Base-by-base conservation (phyloP, 1,140 invertebrate genomes). In the Helicoverpa zea region DNA sequence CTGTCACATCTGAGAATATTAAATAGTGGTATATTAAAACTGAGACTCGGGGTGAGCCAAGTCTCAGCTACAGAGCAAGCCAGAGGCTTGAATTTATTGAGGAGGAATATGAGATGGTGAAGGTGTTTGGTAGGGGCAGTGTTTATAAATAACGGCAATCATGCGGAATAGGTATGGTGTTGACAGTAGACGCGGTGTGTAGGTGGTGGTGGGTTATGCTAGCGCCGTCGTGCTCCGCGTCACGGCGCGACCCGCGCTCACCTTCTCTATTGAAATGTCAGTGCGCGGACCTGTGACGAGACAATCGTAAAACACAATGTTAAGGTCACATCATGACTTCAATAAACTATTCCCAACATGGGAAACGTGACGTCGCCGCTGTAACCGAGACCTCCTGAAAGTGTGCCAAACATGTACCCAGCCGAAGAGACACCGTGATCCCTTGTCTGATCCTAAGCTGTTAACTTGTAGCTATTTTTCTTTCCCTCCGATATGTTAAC, bases 281-380 rank as follows among this genome's bases (percentile, higher is more conserved):
- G 89, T 91, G 87, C 87, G 88, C 85, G 88, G 89, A 88, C 89
- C 90, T 83, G 88, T 94, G 92, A 94, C 90, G 93, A 93, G 92
- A 92, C 91, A 94, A 94, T 94, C 91, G 93, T 95, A 94, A 93
- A 92, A 90, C 90, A 94, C 92, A 94, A 94, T 92, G 92, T 95
- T 93, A 94, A 95, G 93, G 92, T 94, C 93, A 94, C 90, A 94
- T 93, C 92, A 94, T 94, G 92, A 94, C 93, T 94, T 93, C 93
- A 91, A 94, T 94, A 94, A 94, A 94, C 92, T 89, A 94, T 92
- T 89, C 90, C 83, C 88, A 94, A 94, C 93, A 94, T 91, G 86
- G 88, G 87, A 94, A 94, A 92, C 93, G 93, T 94, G 93, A 93
- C 90, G 89, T 92, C 86, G 90, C 87, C 92, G 90, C 88, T 88